phyloP scores from a whole-genome alignment of 1,140 invertebrate genomes.

The Leucophenga varia region DNA sequence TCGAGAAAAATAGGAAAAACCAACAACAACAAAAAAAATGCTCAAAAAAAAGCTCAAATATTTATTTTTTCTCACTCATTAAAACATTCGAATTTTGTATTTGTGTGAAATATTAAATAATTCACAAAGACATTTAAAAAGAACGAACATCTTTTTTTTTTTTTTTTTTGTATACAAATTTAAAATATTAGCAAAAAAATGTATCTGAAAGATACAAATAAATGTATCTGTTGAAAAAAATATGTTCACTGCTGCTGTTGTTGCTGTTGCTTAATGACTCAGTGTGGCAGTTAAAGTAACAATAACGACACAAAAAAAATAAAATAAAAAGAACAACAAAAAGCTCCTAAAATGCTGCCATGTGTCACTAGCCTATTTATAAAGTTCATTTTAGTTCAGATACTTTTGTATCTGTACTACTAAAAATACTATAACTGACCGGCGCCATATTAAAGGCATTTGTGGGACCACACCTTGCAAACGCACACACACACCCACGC shows the following conservation, averaged over 20 bases:
- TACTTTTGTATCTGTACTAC: too few species aligned
- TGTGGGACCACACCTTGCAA: conserved; percentile 18
- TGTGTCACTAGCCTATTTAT: too few species aligned
- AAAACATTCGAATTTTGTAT: conserved; percentile 4
- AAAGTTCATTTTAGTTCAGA: too few species aligned
- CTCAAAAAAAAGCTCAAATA: conserved; percentile 23
- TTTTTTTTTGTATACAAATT: conserved; percentile 5
- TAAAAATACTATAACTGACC: too few species aligned
- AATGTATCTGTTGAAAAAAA: too few species aligned
- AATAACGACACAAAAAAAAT: too few species aligned
- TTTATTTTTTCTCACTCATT: conserved; percentile 21
- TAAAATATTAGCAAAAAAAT: conserved; percentile 17
- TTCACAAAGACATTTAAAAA: conserved; percentile 50
- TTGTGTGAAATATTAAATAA: conserved; percentile 51
- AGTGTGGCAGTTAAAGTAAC: too few species aligned
- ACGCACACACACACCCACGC: conserved; percentile 11
- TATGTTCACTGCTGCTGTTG: too few species aligned
- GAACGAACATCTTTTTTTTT: conserved; percentile 6
- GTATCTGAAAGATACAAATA: conserved; percentile 48
- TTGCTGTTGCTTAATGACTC: too few species aligned
- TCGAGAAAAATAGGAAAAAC: conserved; percentile 1
- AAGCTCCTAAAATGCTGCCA: too few species aligned
- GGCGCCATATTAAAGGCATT: too few species aligned
- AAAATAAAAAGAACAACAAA: too few species aligned
- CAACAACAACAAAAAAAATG: conserved; percentile 42